phyloP scores from a whole-genome alignment of 2,888 invertebrate species.

The Andrena flavipes region DNA sequence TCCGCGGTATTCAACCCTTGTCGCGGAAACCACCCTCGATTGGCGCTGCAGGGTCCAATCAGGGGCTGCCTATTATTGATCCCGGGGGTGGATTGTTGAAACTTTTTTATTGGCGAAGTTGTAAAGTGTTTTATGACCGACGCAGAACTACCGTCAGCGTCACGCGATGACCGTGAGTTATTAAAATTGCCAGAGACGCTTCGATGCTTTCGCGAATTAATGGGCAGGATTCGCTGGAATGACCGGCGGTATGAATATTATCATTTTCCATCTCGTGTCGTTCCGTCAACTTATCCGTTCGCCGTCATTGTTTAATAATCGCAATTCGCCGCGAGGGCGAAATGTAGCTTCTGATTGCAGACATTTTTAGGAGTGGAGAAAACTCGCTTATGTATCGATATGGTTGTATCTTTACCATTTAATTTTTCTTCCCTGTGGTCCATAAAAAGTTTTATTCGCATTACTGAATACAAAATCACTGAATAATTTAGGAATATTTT shows the following conservation, averaged over 20 bases:
- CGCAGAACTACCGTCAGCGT: slow-evolving; percentile 68
- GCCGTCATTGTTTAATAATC: neutral
- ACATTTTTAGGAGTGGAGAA: neutral
- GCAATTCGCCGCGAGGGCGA: neutral
- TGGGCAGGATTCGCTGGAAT: slow-evolving; percentile 63
- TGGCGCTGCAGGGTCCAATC: slow-evolving; percentile 73
- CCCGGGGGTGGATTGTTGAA: slow-evolving; percentile 72
- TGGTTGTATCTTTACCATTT: neutral
- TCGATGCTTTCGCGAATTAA: slow-evolving; percentile 72
- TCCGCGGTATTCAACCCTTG: slow-evolving; percentile 74
- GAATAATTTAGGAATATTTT: no score
- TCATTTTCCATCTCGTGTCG: slow-evolving; percentile 31
- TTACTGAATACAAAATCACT: no score
- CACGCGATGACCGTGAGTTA: slow-evolving; percentile 73
- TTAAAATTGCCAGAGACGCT: slow-evolving; percentile 74
- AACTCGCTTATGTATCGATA: neutral
- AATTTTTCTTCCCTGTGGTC: neutral
- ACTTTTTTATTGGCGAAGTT: slow-evolving; percentile 77
- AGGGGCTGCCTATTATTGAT: slow-evolving; percentile 63
- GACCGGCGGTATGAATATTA: slow-evolving; percentile 56
- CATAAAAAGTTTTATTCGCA: no score
- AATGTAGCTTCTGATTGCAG: neutral
- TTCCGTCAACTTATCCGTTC: neutral
- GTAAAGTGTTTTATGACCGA: slow-evolving; percentile 77
- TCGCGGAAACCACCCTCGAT: slow-evolving; percentile 63